A percentile compares a stretch with the other conserved stretches of the same genome.
phyloP scores from a whole-genome alignment of 92 coral and sea anemone genomes.

The Diadumene lineata region DNA sequence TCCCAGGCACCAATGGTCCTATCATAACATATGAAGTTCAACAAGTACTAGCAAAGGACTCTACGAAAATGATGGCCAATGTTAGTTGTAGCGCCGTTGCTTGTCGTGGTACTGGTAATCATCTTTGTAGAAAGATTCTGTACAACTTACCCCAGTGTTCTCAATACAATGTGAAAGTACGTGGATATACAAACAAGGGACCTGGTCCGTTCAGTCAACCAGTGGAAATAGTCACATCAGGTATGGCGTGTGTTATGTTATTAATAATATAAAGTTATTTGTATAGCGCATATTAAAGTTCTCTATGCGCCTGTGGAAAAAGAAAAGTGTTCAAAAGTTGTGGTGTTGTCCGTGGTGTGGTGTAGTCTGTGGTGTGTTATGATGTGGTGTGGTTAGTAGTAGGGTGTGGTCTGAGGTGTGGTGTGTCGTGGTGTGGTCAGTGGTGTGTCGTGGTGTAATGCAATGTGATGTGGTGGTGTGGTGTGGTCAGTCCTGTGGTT shows the following conservation, averaged over 20 bases:
- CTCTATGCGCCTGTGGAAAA: too few species aligned
- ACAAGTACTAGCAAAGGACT: neutral
- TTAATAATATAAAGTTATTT: too few species aligned
- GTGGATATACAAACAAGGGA: slow-evolving; percentile 6
- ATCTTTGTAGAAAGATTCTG: neutral
- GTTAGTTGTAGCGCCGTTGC: neutral
- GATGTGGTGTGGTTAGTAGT: too few species aligned
- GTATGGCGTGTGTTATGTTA: neutral
- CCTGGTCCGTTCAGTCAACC: slow-evolving; percentile 7
- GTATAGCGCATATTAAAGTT: too few species aligned
- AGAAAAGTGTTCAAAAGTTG: too few species aligned
- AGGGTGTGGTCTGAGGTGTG: too few species aligned
- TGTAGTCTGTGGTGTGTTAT: too few species aligned
- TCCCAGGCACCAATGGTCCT: neutral
- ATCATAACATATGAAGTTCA: slow-evolving; percentile 12
- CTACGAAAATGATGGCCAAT: neutral
- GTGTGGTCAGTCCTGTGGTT: too few species aligned
- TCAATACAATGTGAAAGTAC: neutral
- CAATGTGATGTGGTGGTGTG: too few species aligned
- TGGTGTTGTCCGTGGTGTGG: too few species aligned
- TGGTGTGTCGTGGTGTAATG: too few species aligned
- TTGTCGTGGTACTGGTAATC: neutral
- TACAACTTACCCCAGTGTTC: neutral
- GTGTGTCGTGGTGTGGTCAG: too few species aligned
- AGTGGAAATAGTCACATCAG: neutral